Percentiles rank a stretch among this genome's conserved stretches.
phyloP scores from a whole-genome alignment of 2,797 vertebrate genomes.

The Pampus argenteus region DNA sequence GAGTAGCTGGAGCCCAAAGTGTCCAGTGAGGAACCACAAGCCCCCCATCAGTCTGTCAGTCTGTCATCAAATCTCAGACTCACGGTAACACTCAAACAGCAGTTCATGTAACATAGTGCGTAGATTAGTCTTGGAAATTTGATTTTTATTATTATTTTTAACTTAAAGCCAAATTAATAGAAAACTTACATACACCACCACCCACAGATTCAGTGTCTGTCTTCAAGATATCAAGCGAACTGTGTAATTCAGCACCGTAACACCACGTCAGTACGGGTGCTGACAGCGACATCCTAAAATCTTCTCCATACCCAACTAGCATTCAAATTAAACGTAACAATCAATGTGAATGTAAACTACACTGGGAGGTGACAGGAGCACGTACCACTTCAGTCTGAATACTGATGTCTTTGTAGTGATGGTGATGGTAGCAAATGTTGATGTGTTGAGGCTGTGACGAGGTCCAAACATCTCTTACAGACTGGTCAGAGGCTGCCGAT shows the following conservation, averaged over 20 bases:
- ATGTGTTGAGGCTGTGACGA: conserved; percentile 31
- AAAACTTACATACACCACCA: not conserved
- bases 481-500: conserved; percentile 93
- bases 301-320: not conserved
- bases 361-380: not conserved
- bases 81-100: conserved; percentile 4
- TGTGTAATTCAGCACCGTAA: not conserved
- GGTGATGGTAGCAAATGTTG: conserved; percentile 8
- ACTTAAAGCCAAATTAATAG: not conserved
- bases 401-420: not conserved
- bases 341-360: conserved; percentile 3
- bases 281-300: not conserved
- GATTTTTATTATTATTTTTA: not conserved
- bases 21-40: conserved; percentile 35
- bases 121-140: not conserved
- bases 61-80: conserved; percentile 30
- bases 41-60: conserved; percentile 24
- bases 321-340: conserved; percentile 5
- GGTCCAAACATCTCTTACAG: conserved; percentile 16
- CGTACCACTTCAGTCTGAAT: conserved; percentile 15
- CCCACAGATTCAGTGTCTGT: not conserved
- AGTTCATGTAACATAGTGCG: conserved; percentile 26
- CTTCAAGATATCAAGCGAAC: conserved; percentile 6
- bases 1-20: conserved; percentile 47
- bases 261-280: too few relatives aligned